Evolutionary conservation across 2,797 vertebrate species (phyloP).

Genomic region (Meda fulgida): DNA sequence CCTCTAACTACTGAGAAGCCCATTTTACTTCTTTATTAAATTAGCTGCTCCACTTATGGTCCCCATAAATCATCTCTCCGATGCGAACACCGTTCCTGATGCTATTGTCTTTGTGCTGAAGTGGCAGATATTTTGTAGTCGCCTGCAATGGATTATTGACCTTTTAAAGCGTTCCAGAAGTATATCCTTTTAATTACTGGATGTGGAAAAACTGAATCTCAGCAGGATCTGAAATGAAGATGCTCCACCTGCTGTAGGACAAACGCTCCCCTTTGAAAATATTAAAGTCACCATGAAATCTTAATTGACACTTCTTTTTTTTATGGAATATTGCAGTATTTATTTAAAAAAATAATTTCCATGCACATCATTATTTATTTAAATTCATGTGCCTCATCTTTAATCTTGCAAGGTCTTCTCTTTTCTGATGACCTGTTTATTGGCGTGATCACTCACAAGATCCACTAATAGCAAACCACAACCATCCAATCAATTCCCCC

Average conservation of each 20-base stretch:
- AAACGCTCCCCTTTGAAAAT: background rate
- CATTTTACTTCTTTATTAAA: conserved; percentile 11
- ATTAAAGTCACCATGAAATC: background rate
- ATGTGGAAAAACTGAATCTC: background rate
- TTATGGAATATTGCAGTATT: background rate
- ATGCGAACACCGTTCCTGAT: background rate
- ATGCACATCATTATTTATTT: background rate
- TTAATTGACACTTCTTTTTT: background rate
- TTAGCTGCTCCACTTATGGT: background rate
- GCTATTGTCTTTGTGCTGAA: conserved; percentile 13
- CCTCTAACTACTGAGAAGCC: background rate
- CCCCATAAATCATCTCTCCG: conserved; percentile 14
- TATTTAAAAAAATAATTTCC: background rate
- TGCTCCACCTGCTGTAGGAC: background rate
- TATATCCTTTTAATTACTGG: background rate
- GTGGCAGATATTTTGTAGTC: background rate
- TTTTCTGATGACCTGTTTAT: background rate
- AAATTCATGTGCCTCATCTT: background rate
- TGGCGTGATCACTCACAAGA: background rate
- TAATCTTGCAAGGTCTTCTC: background rate
- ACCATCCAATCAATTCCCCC: background rate
- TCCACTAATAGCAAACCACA: background rate
- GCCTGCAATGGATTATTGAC: background rate
- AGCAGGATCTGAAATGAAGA: background rate
- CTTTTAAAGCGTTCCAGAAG: background rate